Percentiles rank a stretch among this genome's conserved stretches.
Evolutionary conservation across 2,797 vertebrate genomes (phyloP).

Genomic region (Zalophus californianus): DNA sequence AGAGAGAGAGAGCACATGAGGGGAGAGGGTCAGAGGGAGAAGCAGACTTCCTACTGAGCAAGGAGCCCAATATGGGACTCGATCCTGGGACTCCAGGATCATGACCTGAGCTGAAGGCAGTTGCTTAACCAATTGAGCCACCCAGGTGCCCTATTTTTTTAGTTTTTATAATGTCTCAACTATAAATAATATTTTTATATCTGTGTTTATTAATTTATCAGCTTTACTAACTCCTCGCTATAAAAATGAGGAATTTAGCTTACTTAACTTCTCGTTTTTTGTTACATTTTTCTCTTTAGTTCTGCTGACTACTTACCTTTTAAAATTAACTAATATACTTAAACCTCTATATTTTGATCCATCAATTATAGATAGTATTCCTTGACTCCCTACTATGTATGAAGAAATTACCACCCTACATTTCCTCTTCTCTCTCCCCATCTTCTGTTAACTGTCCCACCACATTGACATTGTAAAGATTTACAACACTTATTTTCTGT

Average conservation of each 20-base stretch:
- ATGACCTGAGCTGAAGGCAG: no score
- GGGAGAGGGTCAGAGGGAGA: no score
- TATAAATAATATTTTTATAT: conserved; percentile 28
- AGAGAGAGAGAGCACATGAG: no score
- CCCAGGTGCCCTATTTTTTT: background rate
- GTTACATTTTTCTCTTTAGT: background rate
- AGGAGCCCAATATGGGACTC: no score
- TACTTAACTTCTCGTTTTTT: background rate
- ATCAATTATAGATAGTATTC: background rate
- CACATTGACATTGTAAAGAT: background rate
- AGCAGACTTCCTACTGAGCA: no score
- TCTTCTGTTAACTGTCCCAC: background rate
- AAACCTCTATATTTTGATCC: background rate
- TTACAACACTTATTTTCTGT: background rate
- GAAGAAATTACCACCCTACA: background rate
- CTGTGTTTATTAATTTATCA: background rate
- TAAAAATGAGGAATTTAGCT: background rate
- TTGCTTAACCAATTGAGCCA: no score
- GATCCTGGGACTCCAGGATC: no score
- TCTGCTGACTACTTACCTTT: conserved; percentile 14
- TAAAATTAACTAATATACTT: conserved; percentile 43
- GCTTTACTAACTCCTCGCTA: background rate
- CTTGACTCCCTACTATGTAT: background rate
- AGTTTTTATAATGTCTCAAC: background rate
- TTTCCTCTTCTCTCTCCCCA: background rate